Base-by-base conservation (phyloP, 1,140 invertebrate genomes). In the Phymorhynchus buccinoides region DNA sequence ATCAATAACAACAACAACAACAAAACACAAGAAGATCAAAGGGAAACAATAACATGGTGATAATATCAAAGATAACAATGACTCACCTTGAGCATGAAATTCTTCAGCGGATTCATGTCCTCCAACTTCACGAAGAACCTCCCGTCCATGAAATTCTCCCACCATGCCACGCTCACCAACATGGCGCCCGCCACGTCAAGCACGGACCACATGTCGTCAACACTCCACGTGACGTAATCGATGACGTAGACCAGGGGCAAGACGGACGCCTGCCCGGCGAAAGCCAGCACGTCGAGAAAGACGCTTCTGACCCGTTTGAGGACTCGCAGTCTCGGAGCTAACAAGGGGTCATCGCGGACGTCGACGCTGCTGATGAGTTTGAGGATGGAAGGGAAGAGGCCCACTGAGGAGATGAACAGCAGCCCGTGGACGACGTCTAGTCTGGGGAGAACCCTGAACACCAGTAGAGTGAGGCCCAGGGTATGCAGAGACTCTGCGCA, bases 321-420 rank as follows among this genome's bases (percentile, higher is more conserved):
- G 0, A 27, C 42, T 14, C n/a, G 71, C 1, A n/a, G 30, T 4
- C 7, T 30, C n/a, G 14, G 56, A 62, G 22, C 56, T 62, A 27
- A 4, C 4, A 22, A 4, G 22, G 22, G 22, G 18, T 12, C 7
- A 6, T 3, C 37, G 3, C 75, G 44, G 41, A 75, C n/a, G n/a
- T 83, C 82, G 1, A 84, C 80, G n/a, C 85, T 62, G 56, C 68
- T 84, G 14, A 87, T 75, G 32, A 88, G 83, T 79, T 88, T 88
- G 4, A 90, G 66, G 32, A 97, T 92, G 71, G 95, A 95, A 0
- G 98, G 98, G 12, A 99, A 94, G 78, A 98, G 96, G 91, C 97
- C 98, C n/a, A 98, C 95, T 89, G 97, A 98, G 93, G 98, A 98
- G 16, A 98, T 98, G 52, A 99, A 93, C 96, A 98, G 98, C 9